Evolutionary conservation across 2,113 vertebrate genomes (phyloP).

Genomic region (Anguilla japonica): DNA sequence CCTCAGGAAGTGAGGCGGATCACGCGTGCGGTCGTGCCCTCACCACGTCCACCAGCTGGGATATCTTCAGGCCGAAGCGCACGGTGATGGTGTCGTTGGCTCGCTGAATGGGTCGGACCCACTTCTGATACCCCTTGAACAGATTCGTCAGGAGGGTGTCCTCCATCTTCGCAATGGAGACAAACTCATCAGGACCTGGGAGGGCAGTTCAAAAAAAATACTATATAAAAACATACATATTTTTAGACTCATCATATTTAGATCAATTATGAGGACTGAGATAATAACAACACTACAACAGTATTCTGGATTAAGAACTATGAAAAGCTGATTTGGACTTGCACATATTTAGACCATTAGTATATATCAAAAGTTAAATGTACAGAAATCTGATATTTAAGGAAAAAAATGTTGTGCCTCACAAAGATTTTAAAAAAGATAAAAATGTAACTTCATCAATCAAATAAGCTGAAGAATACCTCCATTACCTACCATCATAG

Average conservation of each 20-base stretch:
- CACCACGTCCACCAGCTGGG: conserved; percentile 83
- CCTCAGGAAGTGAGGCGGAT: too few species aligned
- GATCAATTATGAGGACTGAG: too few species aligned
- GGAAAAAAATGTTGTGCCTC: neutral
- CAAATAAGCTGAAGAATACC: neutral
- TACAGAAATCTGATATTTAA: too few species aligned
- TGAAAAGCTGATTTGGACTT: too few species aligned
- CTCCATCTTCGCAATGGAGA: conserved; percentile 72
- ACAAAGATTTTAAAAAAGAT: neutral
- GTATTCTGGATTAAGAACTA: too few species aligned
- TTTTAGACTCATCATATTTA: too few species aligned
- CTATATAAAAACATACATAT: neutral
- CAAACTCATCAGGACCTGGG: conserved; percentile 52
- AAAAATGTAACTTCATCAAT: neutral
- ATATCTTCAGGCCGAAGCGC: conserved; percentile 82
- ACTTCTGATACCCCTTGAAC: conserved; percentile 81
- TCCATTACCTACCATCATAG: neutral
- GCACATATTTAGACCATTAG: too few species aligned
- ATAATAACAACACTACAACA: too few species aligned
- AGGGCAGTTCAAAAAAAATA: neutral
- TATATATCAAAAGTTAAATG: too few species aligned
- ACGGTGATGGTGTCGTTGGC: conserved; percentile 79
- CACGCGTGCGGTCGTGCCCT: conserved; percentile 44
- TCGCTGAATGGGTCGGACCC: conserved; percentile 77
- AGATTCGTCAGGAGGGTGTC: conserved; percentile 73